phyloP scores from a whole-genome alignment of 2,797 vertebrate genomes.

The Syngnathus rostellatus region DNA sequence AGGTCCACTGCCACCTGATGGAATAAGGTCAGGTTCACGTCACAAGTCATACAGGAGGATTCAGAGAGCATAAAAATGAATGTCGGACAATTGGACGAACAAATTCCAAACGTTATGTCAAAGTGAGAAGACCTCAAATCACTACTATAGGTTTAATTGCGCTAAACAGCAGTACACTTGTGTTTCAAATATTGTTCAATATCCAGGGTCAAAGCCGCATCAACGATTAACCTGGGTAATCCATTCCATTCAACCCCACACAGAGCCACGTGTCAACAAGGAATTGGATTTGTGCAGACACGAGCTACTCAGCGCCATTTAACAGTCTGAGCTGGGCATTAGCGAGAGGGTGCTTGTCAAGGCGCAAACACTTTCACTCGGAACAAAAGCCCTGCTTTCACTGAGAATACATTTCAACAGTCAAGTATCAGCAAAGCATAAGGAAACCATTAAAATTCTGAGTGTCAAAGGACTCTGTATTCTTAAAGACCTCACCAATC shows the following conservation, averaged over 20 bases:
- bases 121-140: background rate
- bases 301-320: constrained; percentile 22
- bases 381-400: constrained; percentile 2
- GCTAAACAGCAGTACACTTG: background rate
- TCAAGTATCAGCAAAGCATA: background rate
- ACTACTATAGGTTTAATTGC: background rate
- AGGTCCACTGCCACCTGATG: constrained; percentile 72
- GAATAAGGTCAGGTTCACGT: background rate
- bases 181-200: background rate
- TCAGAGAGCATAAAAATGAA: background rate
- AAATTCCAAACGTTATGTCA: background rate
- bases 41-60: background rate
- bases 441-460: background rate
- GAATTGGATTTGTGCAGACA: constrained; percentile 34
- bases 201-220: constrained; percentile 11
- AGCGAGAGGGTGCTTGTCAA: constrained; percentile 9
- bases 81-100: background rate
- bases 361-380: constrained; percentile 2
- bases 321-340: constrained; percentile 33
- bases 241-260: constrained; percentile 37
- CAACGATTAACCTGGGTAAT: constrained; percentile 40
- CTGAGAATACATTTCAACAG: background rate
- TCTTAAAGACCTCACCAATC: too few species aligned
- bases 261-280: constrained; percentile 33
- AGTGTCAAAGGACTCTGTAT: too few species aligned